Conservation (phyloP, 2,797 vertebrate genomes). For the Apogon talboti region DNA sequence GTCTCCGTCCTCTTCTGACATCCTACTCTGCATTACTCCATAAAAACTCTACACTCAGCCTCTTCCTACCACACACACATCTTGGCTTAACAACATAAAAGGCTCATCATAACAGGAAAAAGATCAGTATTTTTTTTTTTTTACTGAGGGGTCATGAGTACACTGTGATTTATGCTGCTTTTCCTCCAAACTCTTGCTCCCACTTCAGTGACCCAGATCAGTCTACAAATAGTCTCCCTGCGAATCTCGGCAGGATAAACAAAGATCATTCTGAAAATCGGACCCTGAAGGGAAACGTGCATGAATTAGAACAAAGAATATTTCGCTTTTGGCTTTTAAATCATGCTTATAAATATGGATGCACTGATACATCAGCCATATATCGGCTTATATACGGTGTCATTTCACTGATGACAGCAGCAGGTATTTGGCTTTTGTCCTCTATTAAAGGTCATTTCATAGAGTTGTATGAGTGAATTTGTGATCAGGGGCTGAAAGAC, state of each 20-base stretch:
- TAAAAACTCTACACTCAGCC: no score
- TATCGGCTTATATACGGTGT: no score
- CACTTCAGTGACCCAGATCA: slow-evolving; percentile 50
- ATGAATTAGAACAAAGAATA: slow-evolving; percentile 36
- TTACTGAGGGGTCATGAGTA: neutral
- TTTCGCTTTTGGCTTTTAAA: slow-evolving; percentile 18
- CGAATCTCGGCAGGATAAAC: slow-evolving; percentile 54
- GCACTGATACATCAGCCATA: no score
- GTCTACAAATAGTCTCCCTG: slow-evolving; percentile 42
- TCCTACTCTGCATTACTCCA: no score
- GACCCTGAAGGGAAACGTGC: slow-evolving; percentile 25
- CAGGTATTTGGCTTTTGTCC: no score
- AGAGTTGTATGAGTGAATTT: no score
- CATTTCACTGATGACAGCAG: no score
- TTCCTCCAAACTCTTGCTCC: slow-evolving; percentile 10
- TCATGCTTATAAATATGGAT: no score
- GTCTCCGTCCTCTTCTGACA: no score
- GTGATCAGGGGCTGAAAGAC: no score
- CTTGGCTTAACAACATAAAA: slow-evolving; percentile 4
- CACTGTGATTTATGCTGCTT: slow-evolving; percentile 7
- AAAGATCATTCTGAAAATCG: slow-evolving; percentile 46
- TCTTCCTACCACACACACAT: neutral
- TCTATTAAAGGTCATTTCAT: no score
- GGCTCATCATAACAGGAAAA: neutral
- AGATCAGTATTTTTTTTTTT: no score